Evolutionary conservation across 2,113 vertebrate species (phyloP), one percentile per base, ranked within the genome.

Genomic region (Lepus timidus): DNA sequence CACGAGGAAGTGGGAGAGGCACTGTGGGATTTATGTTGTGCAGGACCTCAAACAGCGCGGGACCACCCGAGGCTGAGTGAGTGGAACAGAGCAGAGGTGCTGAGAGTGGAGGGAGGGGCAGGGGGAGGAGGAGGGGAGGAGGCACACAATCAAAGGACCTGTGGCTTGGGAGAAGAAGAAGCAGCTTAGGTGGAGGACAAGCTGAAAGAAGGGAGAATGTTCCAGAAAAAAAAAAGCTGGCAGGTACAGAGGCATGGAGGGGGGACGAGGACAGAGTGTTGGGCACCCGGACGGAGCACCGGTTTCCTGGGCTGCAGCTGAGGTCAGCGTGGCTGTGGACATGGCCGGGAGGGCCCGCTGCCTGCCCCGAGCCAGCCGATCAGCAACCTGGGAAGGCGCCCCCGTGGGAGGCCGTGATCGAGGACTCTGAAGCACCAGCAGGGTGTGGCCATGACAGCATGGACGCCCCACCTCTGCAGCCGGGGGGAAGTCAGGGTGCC

Each of bases 291-390:
- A 86, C 79, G 76, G 55, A 61, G 10, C 75, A 87, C 23, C 29
- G 39, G 0, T 31, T 33, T 70, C 27, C 1, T 4, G 2, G 70
- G 12, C 55, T 7, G 13, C 17, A 5, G 0, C 49, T 7, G 5
- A 9, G 58, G 31, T 12, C 78, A 14, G 4, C 36, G 7, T 20
- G 36, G 58, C 9, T 19, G 52, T 2, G 3, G 10, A 10, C 25
- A 5, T 1, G 12, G 27, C 36, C 82, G 8, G 8, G 17, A 44
- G n/a, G 25, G 10, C 29, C 61, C 27, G 9, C 55, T 10, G 7
- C 9, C 17, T 20, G 1, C 1, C 27, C 39, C 0, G 11, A 22
- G 10, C 52, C 73, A 12, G 12, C 61, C 52, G 51, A n/a, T 19
- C 36, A 31, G 4, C 1, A 4, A 51, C 20, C 44, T 33, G 49